These are phyloP conservation scores for Hycleus phaleratus DNA, from an alignment of 1,140 invertebrate species.

Conservation along the genomic window DNA sequence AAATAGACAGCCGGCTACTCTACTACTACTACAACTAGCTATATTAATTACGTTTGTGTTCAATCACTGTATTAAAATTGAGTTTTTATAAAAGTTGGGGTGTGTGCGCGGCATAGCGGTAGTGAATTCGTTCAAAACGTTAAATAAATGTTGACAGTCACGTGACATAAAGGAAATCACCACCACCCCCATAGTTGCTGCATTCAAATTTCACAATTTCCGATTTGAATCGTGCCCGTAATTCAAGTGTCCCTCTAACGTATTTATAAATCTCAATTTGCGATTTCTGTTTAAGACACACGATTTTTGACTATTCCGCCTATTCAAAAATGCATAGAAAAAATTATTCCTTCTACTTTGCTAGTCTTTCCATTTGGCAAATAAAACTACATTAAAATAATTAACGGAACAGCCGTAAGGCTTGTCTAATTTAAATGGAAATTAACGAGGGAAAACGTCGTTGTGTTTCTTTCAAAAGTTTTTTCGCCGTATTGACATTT, in stretches of 20 bases:
- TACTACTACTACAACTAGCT: background rate
- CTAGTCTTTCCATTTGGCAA: no score
- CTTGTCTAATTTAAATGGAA: constrained; percentile 13
- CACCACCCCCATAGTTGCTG: constrained; percentile 20
- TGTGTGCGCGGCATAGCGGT: no score
- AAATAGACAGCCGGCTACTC: background rate
- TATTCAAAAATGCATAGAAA: no score
- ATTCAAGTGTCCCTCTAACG: constrained; percentile 32
- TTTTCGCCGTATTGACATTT: no score
- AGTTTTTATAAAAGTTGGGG: background rate
- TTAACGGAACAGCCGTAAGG: background rate
- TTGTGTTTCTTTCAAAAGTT: no score
- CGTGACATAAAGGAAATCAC: constrained; percentile 29
- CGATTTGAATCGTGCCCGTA: constrained; percentile 34
- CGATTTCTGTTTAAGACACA: background rate
- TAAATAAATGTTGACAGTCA: constrained; percentile 22
- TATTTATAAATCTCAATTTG: constrained; percentile 31
- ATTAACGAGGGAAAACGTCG: background rate
- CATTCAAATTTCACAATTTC: constrained; percentile 39
- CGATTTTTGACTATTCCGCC: no score
- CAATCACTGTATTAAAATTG: background rate
- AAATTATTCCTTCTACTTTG: background rate
- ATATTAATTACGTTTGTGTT: background rate
- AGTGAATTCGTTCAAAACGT: background rate
- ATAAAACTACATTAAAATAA: constrained; percentile 4